These are phyloP conservation scores for Antheraea mylitta DNA, from an alignment of 1,140 invertebrate species.

Conservation along the genomic window DNA sequence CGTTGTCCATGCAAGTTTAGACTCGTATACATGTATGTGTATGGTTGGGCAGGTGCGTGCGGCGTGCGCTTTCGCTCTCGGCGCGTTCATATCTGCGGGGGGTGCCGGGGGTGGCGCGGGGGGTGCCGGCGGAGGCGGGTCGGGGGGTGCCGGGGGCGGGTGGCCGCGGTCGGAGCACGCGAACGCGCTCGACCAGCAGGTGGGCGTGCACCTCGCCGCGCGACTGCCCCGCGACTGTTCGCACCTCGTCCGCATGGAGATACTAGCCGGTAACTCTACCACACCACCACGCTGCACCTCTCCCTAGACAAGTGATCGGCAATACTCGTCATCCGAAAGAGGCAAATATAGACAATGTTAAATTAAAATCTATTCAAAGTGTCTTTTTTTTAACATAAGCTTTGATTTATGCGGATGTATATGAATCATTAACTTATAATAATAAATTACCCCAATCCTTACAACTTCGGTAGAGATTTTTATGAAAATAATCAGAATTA, in stretches of 20 bases:
- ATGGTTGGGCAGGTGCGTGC: constrained; percentile 86
- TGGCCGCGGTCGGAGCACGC: constrained; percentile 91
- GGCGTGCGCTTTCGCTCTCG: constrained; percentile 94
- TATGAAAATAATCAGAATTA: too few relatives aligned
- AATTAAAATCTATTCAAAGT: too few relatives aligned
- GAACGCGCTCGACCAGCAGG: constrained; percentile 94
- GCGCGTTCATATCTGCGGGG: constrained; percentile 67
- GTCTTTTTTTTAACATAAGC: too few relatives aligned
- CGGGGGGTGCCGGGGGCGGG: constrained; percentile 80
- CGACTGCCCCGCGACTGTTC: constrained; percentile 90
- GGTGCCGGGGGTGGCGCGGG: constrained; percentile 36
- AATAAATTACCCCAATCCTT: too few relatives aligned
- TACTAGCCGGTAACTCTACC: constrained; percentile 65
- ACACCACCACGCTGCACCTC: too few relatives aligned
- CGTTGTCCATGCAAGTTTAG: too few relatives aligned
- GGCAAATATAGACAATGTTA: too few relatives aligned
- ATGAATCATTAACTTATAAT: too few relatives aligned
- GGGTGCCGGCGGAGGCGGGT: constrained; percentile 82
- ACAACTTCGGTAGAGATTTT: too few relatives aligned
- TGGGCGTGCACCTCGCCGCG: constrained; percentile 91
- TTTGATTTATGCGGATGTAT: too few relatives aligned
- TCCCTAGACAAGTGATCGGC: too few relatives aligned
- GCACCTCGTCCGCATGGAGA: constrained; percentile 92
- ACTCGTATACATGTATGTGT: neutral
- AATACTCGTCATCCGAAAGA: too few relatives aligned